Evolutionary conservation across 64 coral and sea anemone genomes (phyloP), one percentile per base, ranked within the genome.

Genomic region (Dendrophyllia cribrosa): DNA sequence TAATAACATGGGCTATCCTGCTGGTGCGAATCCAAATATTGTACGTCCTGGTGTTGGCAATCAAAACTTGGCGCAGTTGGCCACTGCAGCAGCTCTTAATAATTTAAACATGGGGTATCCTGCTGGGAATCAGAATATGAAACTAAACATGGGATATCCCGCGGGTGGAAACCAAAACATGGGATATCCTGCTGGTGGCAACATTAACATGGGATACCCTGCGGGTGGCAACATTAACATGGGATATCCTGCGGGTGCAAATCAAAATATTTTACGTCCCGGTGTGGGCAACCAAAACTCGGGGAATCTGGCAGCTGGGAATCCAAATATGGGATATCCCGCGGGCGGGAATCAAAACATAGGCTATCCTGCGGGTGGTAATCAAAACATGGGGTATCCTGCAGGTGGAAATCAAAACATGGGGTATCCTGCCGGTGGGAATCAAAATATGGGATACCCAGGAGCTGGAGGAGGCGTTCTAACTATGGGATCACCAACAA

Each of bases 291-390:
- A 51, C 43, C 15, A 49, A 6, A 51, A 67, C 9, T 12, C 51
- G 62, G 80, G 44, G 5, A 50, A 84, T 84, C 80, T 43, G 16
- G n/a, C 80, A 0, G 80, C 61, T 50, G 62, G 45, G 0, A 67
- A 48, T 67, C 44, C 20, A 21, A 68, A 68, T 34, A 51, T 84
- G 80, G 80, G 61, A 22, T 84, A 67, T 68, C 62, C 80, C 13
- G 80, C 19, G 1, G 79, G 59, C 66, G 59, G 43, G 9, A 83
- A 22, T 48, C 16, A 46, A 48, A 83, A 21, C 9, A 83, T 63
- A 17, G 79, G 47, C 9, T 47, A 75, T 75, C 45, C 25, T 50
- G 46, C 3, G 8, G 14, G 23, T 48, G 79, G 79, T 0, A 83
- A 83, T 46, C 6, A 5, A 17, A 83, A 66, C 4, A 5, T 66